Evolutionary conservation across 2,888 invertebrate species (phyloP).

Genomic region (Thymelicus lineola): DNA sequence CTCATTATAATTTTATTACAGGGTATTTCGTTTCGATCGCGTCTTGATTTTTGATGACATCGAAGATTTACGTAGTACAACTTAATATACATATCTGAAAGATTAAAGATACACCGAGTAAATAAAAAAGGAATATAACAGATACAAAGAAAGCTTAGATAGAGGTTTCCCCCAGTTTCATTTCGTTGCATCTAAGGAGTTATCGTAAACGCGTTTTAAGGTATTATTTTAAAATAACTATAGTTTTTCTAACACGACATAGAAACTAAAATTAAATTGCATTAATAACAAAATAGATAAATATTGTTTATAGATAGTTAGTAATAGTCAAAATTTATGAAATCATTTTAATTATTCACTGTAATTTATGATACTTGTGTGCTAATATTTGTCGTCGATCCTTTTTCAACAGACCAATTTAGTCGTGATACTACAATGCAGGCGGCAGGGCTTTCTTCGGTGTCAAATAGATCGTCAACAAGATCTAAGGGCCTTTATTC

Average conservation of each 20-base stretch:
- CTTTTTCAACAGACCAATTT: conserved; percentile 27
- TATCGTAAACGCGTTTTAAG: background rate
- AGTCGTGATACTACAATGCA: conserved; percentile 25
- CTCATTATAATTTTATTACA: conserved; percentile 23
- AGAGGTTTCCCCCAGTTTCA: background rate
- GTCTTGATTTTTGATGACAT: conserved; percentile 25
- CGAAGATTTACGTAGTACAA: conserved; percentile 2
- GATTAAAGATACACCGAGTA: background rate
- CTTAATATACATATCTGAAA: background rate
- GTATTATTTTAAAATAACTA: conserved; percentile 1
- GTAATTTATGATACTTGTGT: background rate
- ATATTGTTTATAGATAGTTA: too few species aligned
- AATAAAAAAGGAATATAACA: conserved; percentile 7
- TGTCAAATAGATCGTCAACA: conserved; percentile 9
- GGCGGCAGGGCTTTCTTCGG: conserved; percentile 17
- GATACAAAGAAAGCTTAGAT: background rate
- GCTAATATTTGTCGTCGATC: conserved; percentile 16
- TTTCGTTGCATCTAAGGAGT: conserved; percentile 6
- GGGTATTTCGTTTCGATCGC: conserved; percentile 18
- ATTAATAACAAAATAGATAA: too few species aligned
- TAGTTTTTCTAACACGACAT: background rate
- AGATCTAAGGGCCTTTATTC: conserved; percentile 1
- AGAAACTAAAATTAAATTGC: too few species aligned
- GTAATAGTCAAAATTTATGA: too few species aligned
- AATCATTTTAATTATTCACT: background rate